phyloP scores from a whole-genome alignment of 2,113 vertebrate species.

The Pyxicephalus adspersus region DNA sequence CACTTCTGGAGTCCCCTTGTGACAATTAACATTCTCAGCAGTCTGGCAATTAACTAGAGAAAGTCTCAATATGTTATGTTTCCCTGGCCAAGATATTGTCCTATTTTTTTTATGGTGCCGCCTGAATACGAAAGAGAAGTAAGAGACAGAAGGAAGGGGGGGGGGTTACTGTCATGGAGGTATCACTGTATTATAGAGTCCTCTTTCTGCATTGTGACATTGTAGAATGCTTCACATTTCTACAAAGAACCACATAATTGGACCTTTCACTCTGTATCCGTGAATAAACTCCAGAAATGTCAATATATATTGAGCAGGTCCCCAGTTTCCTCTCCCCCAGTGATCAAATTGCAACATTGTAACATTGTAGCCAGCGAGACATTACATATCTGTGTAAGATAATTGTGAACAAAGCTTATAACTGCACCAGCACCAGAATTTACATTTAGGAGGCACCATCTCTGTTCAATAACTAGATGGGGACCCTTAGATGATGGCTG shows the following conservation, averaged over 20 bases:
- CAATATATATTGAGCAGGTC: too few species aligned
- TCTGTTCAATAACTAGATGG: too few species aligned
- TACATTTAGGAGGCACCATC: too few species aligned
- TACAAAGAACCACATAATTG: too few species aligned
- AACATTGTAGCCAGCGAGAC: not conserved
- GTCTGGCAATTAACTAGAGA: constrained; percentile 52
- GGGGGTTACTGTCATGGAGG: not conserved
- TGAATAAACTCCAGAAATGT: constrained; percentile 17
- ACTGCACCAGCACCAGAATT: too few species aligned
- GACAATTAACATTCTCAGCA: constrained; percentile 58
- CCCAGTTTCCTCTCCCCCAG: not conserved
- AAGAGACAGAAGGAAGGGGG: not conserved
- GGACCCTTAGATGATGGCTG: too few species aligned
- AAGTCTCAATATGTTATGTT: constrained; percentile 25
- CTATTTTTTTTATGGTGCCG: not conserved
- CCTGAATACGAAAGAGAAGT: not conserved
- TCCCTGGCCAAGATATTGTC: constrained; percentile 45
- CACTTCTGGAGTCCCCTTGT: constrained; percentile 49
- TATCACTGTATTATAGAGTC: not conserved
- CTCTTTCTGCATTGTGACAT: not conserved
- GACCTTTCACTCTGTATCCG: too few species aligned
- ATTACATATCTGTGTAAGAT: not conserved
- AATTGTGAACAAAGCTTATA: not conserved
- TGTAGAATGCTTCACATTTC: not conserved
- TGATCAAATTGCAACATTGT: too few species aligned